Base-by-base conservation (phyloP, 2,888 invertebrate genomes). In the Clivina fossor region DNA sequence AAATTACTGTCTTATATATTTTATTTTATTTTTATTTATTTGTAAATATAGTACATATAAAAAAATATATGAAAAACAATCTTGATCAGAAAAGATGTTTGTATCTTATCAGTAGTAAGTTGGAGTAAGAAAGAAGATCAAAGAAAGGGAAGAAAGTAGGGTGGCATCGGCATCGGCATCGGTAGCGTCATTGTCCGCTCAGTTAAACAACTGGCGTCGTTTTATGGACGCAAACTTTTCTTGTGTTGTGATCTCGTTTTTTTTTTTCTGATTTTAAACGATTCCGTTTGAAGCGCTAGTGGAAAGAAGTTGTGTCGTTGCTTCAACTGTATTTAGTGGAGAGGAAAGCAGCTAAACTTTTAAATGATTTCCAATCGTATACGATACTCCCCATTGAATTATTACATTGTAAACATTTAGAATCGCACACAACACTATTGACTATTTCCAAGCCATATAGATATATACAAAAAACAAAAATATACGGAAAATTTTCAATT, bases 321-420 rank as follows among this genome's bases (percentile, higher is more conserved):
- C 33, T 47, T 15, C 15, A 22, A 28, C 37, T 51, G 43, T 51
- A 41, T 51, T 51, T 51, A 51, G 49, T 51, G 15, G n/a, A 43
- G 51, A 51, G 51, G 43, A 51, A 51, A 51, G 32, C 22, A 43
- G 33, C 41, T 24, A 43, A 51, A 51, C 41, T 51, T 51, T 51
- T 51, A 51, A 51, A 43, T 51, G 41, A 51, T 51, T 43, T 51
- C 41, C 51, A 51, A 51, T 51, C 43, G 51, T 32, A 51, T 26
- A 51, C 8, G 24, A 22, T 11, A 11, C 16, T 19, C 51, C 8
- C 30, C 41, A 19, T 41, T 51, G 43, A 51, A 43, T 48, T 41
- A 43, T 19, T 33, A 41, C 16, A 51, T 20, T 51, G 41, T 51
- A 51, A 51, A 51, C 51, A 51, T 28, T 11, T 43, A 51, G 32